A percentile compares a stretch with the other conserved stretches of the same genome.
phyloP scores from a whole-genome alignment of 35 echinoderm and acorn worm species.

The Heliocidaris erythrogramma region DNA sequence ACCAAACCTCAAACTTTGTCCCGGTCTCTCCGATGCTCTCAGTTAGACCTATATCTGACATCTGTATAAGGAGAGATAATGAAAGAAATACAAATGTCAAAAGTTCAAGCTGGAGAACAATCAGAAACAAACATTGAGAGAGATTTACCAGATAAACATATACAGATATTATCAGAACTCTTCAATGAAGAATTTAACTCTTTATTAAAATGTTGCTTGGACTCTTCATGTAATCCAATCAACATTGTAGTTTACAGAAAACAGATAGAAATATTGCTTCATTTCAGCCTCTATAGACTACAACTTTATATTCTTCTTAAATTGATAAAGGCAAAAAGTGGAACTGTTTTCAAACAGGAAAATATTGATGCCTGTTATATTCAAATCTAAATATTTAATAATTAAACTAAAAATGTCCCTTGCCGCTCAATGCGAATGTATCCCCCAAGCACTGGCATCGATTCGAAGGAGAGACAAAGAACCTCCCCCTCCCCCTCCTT shows the following conservation, averaged over 20 bases:
- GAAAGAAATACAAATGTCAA: not conserved
- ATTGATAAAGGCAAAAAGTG: conserved; percentile 22
- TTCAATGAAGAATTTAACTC: not conserved
- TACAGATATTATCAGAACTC: not conserved
- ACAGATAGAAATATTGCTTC: too few relatives aligned
- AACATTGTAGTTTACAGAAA: too few relatives aligned
- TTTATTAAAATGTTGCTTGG: too few relatives aligned
- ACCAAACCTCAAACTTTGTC: conserved; percentile 87
- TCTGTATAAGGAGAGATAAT: conserved; percentile 50
- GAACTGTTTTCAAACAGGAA: not conserved
- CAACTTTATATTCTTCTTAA: too few relatives aligned
- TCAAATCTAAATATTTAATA: not conserved
- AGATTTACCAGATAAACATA: not conserved
- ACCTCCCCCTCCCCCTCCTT: too few relatives aligned
- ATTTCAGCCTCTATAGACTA: too few relatives aligned
- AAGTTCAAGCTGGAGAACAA: not conserved
- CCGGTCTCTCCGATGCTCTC: conserved; percentile 92
- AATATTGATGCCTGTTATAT: not conserved
- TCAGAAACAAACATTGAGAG: too few relatives aligned
- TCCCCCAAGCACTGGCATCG: too few relatives aligned
- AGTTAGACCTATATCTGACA: conserved; percentile 90
- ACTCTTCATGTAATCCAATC: too few relatives aligned
- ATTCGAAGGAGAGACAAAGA: too few relatives aligned
- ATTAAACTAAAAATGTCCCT: too few relatives aligned
- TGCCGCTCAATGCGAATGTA: too few relatives aligned